These are phyloP conservation scores for Gallinago undulata DNA, from an alignment of 2,113 vertebrate genomes.

Conservation along the genomic window DNA sequence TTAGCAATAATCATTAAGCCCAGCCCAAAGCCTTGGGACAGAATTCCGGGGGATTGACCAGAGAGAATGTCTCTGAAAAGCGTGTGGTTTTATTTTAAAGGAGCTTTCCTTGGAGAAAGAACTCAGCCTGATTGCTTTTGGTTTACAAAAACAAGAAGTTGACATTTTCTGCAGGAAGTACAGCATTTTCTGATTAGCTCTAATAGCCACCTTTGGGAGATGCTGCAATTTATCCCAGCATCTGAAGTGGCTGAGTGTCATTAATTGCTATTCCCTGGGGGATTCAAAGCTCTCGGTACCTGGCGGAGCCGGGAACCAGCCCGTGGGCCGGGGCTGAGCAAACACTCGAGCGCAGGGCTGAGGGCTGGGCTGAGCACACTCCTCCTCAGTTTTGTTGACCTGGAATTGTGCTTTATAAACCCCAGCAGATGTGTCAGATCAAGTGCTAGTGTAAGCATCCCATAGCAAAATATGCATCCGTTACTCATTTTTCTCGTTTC, in stretches of 20 bases:
- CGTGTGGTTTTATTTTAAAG: background rate
- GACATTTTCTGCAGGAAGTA: conserved; percentile 68
- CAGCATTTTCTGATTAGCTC: conserved; percentile 68
- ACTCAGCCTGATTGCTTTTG: conserved; percentile 42
- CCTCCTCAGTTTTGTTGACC: background rate
- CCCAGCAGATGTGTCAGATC: background rate
- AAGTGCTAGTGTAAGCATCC: background rate
- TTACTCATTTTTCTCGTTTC: background rate
- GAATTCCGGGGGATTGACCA: background rate
- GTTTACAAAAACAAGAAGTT: conserved; percentile 67
- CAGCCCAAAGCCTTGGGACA: background rate
- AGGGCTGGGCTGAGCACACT: background rate
- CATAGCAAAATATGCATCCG: rapidly evolving
- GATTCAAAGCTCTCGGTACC: conserved; percentile 52
- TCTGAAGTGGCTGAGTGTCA: conserved; percentile 59
- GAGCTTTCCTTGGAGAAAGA: conserved; percentile 25
- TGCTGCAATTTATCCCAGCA: conserved; percentile 59
- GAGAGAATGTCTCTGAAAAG: background rate
- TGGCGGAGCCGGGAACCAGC: conserved; percentile 17
- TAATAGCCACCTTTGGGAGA: conserved; percentile 66
- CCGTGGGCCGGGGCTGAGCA: background rate
- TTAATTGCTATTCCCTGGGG: conserved; percentile 55
- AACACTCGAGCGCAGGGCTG: background rate
- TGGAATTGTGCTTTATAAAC: background rate
- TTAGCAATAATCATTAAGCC: background rate